phyloP scores from a whole-genome alignment of 2,113 vertebrate genomes.

The Petroica traversi region DNA sequence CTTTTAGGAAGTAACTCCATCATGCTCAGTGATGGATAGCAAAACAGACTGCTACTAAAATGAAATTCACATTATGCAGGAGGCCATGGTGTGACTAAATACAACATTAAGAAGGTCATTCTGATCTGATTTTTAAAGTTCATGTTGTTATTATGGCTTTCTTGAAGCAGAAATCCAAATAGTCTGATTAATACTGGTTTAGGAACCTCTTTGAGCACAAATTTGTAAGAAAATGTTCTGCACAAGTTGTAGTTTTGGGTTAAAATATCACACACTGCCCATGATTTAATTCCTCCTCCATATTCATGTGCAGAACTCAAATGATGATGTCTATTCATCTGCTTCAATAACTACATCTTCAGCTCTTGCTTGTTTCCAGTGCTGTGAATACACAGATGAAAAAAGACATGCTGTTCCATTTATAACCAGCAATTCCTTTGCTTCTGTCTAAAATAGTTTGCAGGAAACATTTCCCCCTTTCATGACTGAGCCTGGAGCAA shows the following conservation, averaged over 20 bases:
- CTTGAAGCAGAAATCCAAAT: background rate
- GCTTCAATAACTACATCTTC: constrained; percentile 5
- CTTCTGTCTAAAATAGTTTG: background rate
- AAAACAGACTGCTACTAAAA: background rate
- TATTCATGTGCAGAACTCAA: constrained; percentile 27
- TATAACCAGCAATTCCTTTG: constrained; percentile 2
- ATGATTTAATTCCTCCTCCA: constrained; percentile 23
- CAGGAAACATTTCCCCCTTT: background rate
- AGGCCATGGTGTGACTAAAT: background rate
- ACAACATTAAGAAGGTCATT: background rate
- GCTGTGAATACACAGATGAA: background rate
- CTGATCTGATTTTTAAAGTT: background rate
- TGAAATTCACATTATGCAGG: background rate
- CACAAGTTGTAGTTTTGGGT: background rate
- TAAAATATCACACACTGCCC: background rate
- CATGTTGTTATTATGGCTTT: background rate
- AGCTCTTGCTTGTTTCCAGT: background rate
- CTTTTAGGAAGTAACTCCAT: background rate
- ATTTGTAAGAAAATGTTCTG: background rate
- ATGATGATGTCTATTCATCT: background rate
- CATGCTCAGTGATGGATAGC: background rate
- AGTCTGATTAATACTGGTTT: background rate
- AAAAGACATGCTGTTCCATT: constrained; percentile 1
- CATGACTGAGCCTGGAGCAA: background rate
- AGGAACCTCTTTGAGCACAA: background rate